phyloP scores from a whole-genome alignment of 1,140 invertebrate species.

The Lutraria rhynchaena region DNA sequence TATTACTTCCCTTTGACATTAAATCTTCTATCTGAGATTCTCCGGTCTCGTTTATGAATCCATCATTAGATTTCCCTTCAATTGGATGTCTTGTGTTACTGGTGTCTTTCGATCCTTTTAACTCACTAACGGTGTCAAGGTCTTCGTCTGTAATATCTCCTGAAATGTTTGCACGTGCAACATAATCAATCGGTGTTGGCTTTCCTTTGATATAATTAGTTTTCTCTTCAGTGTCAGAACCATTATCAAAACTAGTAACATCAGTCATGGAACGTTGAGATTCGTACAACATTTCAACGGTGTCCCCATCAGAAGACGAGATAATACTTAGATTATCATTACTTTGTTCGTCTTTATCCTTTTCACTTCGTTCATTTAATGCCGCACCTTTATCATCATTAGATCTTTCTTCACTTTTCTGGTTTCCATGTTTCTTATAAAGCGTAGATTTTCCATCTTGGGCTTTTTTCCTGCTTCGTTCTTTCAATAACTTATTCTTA shows the following conservation, averaged over 20 bases:
- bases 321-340: background rate
- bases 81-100: background rate
- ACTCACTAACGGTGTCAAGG: background rate
- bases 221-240: background rate
- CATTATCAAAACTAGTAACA: background rate
- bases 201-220: background rate
- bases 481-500: background rate
- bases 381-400: background rate
- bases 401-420: background rate
- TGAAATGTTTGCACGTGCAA: background rate
- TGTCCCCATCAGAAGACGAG: conserved; percentile 31
- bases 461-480: background rate
- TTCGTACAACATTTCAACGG: conserved; percentile 55
- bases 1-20: background rate
- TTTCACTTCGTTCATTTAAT: background rate
- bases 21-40: background rate
- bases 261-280: background rate
- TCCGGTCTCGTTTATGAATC: background rate
- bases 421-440: background rate
- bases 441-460: background rate
- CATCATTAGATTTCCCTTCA: background rate
- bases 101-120: background rate
- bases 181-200: background rate
- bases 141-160: no score
- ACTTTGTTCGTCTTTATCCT: background rate